These are phyloP conservation scores for Pseudomyrmex concolor DNA, from an alignment of 1,140 invertebrate species.

Conservation along the genomic window DNA sequence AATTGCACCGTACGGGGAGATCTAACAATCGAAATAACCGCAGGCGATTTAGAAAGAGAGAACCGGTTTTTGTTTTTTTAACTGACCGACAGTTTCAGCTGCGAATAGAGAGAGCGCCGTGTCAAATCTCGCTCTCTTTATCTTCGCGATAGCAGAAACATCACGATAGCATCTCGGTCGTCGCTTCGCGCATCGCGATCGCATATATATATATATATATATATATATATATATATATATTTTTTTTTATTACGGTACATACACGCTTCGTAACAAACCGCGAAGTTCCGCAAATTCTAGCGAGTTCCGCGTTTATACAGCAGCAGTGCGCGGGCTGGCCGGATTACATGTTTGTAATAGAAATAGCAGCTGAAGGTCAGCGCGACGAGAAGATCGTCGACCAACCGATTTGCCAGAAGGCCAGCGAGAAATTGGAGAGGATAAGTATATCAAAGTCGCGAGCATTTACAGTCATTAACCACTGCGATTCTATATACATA, in stretches of 20 bases:
- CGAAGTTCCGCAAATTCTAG: slow-evolving; percentile 5
- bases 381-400: slow-evolving; percentile 20
- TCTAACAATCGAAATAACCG: background rate
- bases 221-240: too few relatives aligned
- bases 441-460: slow-evolving; percentile 28
- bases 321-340: slow-evolving; percentile 3
- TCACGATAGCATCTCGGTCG: too few relatives aligned
- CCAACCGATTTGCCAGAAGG: slow-evolving; percentile 29
- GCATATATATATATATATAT: too few relatives aligned
- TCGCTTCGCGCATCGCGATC: too few relatives aligned
- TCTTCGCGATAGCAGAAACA: slow-evolving; percentile 9
- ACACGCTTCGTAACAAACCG: slow-evolving; percentile 12
- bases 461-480: slow-evolving; percentile 25
- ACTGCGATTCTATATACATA: slow-evolving; percentile 13
- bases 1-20: slow-evolving; percentile 8
- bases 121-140: background rate
- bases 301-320: slow-evolving; percentile 43
- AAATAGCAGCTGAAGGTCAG: slow-evolving; percentile 50
- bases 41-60: too few relatives aligned
- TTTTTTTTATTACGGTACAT: slow-evolving; percentile 41
- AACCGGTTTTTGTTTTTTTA: too few relatives aligned
- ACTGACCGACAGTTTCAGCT: background rate
- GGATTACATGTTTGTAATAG: slow-evolving; percentile 61
- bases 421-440: background rate
- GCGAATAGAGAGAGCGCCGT: background rate